These are phyloP conservation scores for Myiothlypis coronata DNA, from an alignment of 2,797 vertebrate species.

Conservation along the genomic window DNA sequence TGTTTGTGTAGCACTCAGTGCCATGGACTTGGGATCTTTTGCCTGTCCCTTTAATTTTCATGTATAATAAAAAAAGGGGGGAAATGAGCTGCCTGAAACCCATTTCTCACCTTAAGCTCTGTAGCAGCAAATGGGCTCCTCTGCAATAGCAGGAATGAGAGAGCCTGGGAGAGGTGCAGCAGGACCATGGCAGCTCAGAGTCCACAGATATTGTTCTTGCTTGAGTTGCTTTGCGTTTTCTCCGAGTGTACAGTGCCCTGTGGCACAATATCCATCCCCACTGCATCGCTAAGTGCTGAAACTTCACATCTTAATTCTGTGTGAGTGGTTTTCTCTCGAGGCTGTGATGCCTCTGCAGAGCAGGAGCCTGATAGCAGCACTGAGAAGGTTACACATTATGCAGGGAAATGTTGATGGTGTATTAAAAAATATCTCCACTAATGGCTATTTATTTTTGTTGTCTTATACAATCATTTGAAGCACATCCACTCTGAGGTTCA, in stretches of 20 bases:
- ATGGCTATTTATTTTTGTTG: slow-evolving; percentile 6
- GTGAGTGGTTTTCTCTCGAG: slow-evolving; percentile 72
- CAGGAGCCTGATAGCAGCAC: slow-evolving; percentile 11
- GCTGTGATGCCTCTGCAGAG: slow-evolving; percentile 38
- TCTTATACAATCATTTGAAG: neutral
- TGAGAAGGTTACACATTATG: slow-evolving; percentile 27
- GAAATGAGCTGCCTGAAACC: neutral
- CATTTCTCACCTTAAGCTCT: neutral
- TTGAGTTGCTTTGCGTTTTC: slow-evolving; percentile 28
- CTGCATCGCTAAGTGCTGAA: slow-evolving; percentile 57
- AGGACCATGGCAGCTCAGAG: neutral
- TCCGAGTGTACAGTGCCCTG: slow-evolving; percentile 52
- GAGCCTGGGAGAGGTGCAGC: neutral
- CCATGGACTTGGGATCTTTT: rapidly evolving
- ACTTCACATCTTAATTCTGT: slow-evolving; percentile 70
- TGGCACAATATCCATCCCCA: slow-evolving; percentile 44
- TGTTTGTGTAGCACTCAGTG: rapidly evolving
- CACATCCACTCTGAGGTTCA: neutral
- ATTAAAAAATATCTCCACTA: slow-evolving; percentile 55
- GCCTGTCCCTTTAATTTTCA: neutral
- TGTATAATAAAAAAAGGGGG: neutral
- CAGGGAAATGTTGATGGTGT: slow-evolving; percentile 34
- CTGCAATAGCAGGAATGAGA: neutral
- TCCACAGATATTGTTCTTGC: slow-evolving; percentile 36
- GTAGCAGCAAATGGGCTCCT: neutral